Conservation (phyloP, 2,113 vertebrate species). For the Hydrochoerus hydrochaeris region DNA sequence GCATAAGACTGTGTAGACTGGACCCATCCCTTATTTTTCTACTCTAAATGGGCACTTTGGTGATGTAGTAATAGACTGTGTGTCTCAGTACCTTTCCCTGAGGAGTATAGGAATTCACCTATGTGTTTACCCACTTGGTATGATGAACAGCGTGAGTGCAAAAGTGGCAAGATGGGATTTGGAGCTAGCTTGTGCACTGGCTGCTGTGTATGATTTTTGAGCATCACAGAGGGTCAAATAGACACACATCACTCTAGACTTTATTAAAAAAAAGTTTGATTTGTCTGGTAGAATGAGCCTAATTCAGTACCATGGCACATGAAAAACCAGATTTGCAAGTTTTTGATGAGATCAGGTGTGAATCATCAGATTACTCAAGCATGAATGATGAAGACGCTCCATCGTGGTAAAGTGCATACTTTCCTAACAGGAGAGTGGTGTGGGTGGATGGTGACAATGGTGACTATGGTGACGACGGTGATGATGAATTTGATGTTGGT, state of each 20-base stretch:
- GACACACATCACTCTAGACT: neutral
- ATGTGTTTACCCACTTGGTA: neutral
- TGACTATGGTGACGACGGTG: no score
- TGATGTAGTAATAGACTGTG: neutral
- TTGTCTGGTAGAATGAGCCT: neutral
- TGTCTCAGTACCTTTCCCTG: neutral
- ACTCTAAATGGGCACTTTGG: neutral
- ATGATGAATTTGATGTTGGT: neutral
- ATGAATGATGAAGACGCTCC: neutral
- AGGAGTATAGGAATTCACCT: neutral
- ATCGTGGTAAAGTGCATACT: neutral
- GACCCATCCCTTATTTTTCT: neutral
- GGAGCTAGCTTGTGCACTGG: neutral
- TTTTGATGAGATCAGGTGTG: neutral
- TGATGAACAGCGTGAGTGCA: neutral
- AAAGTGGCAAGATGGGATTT: neutral
- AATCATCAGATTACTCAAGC: neutral
- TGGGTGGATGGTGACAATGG: neutral
- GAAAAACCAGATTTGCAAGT: neutral
- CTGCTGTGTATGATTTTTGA: neutral
- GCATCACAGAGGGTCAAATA: neutral
- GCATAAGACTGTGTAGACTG: neutral
- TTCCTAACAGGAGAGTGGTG: neutral
- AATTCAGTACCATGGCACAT: neutral
- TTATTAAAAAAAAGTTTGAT: neutral